phyloP scores from a whole-genome alignment of 2,113 vertebrate genomes.

The pig (Sus scrofa) region DNA sequence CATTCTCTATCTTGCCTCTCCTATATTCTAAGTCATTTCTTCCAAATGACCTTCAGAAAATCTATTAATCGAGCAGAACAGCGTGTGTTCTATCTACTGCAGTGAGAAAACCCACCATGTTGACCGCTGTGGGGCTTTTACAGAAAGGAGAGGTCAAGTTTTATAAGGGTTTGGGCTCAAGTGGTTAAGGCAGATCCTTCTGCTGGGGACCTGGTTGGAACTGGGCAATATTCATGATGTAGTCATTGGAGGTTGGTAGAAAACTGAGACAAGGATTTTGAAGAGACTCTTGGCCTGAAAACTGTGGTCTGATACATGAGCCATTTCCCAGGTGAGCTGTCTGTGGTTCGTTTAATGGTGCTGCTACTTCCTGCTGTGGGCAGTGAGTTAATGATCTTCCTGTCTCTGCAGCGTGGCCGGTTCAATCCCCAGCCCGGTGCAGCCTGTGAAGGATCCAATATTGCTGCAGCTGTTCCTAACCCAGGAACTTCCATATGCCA shows the following conservation, averaged over 20 bases:
- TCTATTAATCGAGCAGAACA: fast-evolving
- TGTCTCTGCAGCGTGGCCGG: too few relatives aligned
- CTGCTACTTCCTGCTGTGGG: too few relatives aligned
- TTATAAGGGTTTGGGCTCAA: too few relatives aligned
- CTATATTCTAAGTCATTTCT: fast-evolving
- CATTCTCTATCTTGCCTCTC: not conserved
- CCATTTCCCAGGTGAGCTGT: not conserved
- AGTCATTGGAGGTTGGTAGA: not conserved
- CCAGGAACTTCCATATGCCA: too few relatives aligned
- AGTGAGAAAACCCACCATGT: fast-evolving
- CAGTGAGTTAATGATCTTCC: too few relatives aligned
- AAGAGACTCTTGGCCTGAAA: not conserved
- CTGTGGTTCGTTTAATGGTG: not conserved
- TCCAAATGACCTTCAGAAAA: not conserved
- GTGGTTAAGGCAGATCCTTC: not conserved
- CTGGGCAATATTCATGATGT: fast-evolving
- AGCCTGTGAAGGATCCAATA: too few relatives aligned
- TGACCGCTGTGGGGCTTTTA: fast-evolving
- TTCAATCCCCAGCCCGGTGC: too few relatives aligned
- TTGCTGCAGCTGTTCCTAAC: too few relatives aligned
- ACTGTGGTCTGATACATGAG: fast-evolving
- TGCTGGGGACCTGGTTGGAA: not conserved
- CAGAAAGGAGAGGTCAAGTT: not conserved
- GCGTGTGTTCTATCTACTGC: not conserved
- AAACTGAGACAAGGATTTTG: not conserved